Evolutionary conservation across 2,797 vertebrate genomes (phyloP).

Genomic region (Cyprinodon diabolis): DNA sequence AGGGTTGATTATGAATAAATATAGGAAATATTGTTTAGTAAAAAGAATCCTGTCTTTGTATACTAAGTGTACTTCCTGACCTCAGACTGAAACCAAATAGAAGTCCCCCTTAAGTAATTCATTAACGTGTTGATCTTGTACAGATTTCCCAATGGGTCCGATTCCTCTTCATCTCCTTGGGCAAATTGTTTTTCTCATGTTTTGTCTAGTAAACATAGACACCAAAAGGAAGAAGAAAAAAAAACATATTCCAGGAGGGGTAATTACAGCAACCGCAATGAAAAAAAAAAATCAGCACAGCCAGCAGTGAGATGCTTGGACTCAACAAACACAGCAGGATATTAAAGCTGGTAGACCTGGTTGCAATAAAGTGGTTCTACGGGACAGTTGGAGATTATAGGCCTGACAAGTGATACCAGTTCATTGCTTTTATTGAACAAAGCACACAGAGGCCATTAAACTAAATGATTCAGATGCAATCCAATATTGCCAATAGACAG

Average conservation of each 20-base stretch:
- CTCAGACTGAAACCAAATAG: conserved; percentile 17
- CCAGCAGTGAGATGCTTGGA: conserved; percentile 37
- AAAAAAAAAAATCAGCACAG: conserved; percentile 44
- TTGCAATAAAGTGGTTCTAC: conserved; percentile 41
- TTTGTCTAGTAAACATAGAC: conserved; percentile 61
- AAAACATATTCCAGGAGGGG: conserved; percentile 51
- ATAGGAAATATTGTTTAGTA: neutral
- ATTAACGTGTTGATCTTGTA: conserved; percentile 57
- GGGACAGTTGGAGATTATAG: conserved; percentile 50
- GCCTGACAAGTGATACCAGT: conserved; percentile 31
- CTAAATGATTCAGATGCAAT: conserved; percentile 53
- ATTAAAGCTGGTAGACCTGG: conserved; percentile 61
- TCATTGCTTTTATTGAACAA: conserved; percentile 62
- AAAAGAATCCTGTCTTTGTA: conserved; percentile 27
- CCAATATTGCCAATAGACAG: conserved; percentile 40
- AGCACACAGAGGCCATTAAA: conserved; percentile 55
- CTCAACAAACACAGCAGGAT: conserved; percentile 51
- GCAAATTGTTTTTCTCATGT: conserved; percentile 36
- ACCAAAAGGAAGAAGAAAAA: neutral
- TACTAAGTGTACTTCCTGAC: conserved; percentile 14
- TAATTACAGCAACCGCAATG: conserved; percentile 56
- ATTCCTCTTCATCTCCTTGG: conserved; percentile 53
- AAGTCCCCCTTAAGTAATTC: conserved; percentile 55
- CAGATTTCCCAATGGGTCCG: conserved; percentile 59
- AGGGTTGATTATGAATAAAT: conserved; percentile 35